Base-by-base conservation (phyloP, 2,113 vertebrate species). In the Cinclus cinclus region DNA sequence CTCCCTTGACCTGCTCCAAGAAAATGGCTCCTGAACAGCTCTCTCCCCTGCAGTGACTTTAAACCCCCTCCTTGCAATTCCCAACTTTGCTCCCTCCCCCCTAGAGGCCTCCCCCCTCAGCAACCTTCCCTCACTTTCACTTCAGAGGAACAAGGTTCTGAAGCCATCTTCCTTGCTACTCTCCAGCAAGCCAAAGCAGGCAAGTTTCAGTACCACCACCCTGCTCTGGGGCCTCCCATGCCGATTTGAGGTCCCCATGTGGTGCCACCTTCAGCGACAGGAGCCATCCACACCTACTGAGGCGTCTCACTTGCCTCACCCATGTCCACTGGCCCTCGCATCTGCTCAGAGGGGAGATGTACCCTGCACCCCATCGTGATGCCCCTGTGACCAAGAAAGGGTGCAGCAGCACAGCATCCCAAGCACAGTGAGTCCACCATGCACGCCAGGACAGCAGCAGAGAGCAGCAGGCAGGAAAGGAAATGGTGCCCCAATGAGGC, bases 361-460 rank as follows among this genome's bases (percentile, higher is more conserved):
- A 9, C 11, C 11, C 53, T 0, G 2, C 0, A 1, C n/a, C 11
- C 19, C 4, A 0, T 27, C 2, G 0, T 6, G n/a, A 52, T 33
- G 39, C 14, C 33, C 33, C 24, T 4, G 44, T 46, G 58, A 80
- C 49, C 1, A 0, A 79, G 20, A 30, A 63, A 63, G 14, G 41
- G 30, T n/a, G 56, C 56, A 21, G 65, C 30, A 39, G n/a, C 65
- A 55, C 13, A 0, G 2, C 47, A 60, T 60, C n/a, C 58, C 14
- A 6, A 41, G 41, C 20, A 31, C 2, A 0, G 42, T 0, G 2
- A 1, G 0, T 22, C 14, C 0, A 1, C 37, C 83, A 25, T 7
- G 22, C 31, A 1, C 7, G 37, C 50, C 50, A 18, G 35, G 42
- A 35, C 42, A 18, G 42, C 8, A 21, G 41, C 0, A 1, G 35